These are phyloP conservation scores for Steinernema scapterisci DNA, from an alignment of 2,888 invertebrate species.

Conservation along the genomic window DNA sequence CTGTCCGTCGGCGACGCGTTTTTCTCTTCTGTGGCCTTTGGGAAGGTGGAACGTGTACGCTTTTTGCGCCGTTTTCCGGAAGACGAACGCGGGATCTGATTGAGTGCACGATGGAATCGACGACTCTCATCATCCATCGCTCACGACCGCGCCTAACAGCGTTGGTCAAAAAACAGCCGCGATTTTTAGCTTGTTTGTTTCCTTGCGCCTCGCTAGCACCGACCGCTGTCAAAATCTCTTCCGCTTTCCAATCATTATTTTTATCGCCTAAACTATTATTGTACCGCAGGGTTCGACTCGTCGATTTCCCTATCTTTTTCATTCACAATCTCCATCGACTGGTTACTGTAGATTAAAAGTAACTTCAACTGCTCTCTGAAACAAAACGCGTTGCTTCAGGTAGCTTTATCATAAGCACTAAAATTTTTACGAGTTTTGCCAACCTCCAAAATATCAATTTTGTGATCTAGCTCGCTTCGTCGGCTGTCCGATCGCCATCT, in stretches of 20 bases:
- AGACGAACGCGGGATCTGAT: background rate
- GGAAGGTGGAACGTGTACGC: background rate
- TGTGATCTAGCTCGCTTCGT: too few relatives aligned
- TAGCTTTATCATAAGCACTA: too few relatives aligned
- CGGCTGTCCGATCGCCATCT: background rate
- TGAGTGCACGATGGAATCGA: background rate
- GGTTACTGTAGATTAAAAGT: background rate
- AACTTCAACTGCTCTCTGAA: too few relatives aligned
- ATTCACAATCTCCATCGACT: background rate
- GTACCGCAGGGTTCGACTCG: too few relatives aligned
- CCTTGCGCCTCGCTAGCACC: background rate
- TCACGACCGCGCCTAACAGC: background rate
- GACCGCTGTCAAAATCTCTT: background rate
- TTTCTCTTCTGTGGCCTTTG: background rate
- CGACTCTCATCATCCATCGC: background rate
- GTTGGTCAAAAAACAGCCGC: slow-evolving; percentile 32
- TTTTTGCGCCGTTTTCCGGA: background rate
- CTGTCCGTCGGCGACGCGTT: too few relatives aligned
- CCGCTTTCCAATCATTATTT: background rate
- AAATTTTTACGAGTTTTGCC: too few relatives aligned
- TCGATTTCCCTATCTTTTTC: background rate
- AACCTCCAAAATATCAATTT: too few relatives aligned
- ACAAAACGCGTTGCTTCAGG: too few relatives aligned
- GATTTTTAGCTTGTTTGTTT: slow-evolving; percentile 31
- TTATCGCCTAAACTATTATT: background rate